These are phyloP conservation scores for Actenoides lindsayi DNA, from an alignment of 2,113 vertebrate species.

Conservation along the genomic window DNA sequence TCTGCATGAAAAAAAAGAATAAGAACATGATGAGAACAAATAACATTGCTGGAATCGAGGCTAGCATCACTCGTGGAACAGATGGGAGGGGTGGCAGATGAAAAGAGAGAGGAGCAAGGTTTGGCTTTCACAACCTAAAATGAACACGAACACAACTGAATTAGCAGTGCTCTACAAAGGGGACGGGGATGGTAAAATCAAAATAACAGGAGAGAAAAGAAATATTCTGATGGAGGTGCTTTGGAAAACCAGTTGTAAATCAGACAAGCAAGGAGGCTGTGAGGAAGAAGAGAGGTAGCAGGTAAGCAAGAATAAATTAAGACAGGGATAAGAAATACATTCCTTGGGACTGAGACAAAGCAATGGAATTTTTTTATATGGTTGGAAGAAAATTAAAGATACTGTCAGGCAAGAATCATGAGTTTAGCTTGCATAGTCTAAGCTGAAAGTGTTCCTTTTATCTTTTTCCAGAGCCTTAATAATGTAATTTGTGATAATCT, in stretches of 20 bases:
- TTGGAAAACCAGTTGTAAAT: not conserved
- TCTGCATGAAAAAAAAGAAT: not conserved
- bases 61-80: conserved; percentile 6
- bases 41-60: not conserved
- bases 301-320: not conserved
- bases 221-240: not conserved
- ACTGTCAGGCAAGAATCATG: not conserved
- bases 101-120: conserved; percentile 7
- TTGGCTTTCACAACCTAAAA: not conserved
- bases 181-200: not conserved
- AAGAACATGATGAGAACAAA: not conserved
- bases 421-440: not conserved
- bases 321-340: not conserved
- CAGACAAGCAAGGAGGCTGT: not conserved
- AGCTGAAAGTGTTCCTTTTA: not conserved
- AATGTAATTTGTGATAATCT: not conserved
- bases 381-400: not conserved
- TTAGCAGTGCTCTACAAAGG: not conserved
- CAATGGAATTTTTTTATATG: not conserved
- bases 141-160: not conserved
- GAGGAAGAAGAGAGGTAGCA: not conserved
- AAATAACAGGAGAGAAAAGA: not conserved
- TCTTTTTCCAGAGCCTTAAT: not conserved
- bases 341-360: not conserved
- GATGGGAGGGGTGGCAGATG: conserved; percentile 30